These are phyloP conservation scores for Aptenodytes patagonicus DNA, from an alignment of 2,113 vertebrate genomes.

Conservation along the genomic window DNA sequence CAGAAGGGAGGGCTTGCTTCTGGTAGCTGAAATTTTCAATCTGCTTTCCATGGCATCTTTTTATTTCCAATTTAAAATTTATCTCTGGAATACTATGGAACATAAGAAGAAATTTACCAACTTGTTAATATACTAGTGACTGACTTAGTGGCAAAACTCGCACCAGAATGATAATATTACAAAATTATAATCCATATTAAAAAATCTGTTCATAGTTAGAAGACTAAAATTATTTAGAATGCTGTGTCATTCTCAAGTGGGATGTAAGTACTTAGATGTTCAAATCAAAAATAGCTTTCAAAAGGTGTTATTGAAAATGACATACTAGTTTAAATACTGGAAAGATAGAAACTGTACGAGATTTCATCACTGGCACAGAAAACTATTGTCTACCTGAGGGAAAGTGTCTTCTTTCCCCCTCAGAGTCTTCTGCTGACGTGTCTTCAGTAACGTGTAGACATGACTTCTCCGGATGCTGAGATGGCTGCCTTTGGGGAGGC, in stretches of 20 bases:
- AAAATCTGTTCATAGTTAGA: background rate
- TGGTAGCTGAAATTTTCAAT: background rate
- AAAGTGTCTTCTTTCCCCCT: background rate
- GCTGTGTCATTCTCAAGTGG: background rate
- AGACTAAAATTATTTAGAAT: background rate
- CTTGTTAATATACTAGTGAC: constrained; percentile 24
- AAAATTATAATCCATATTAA: background rate
- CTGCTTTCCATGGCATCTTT: background rate
- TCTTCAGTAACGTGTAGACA: constrained; percentile 45
- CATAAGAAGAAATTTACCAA: background rate
- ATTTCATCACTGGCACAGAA: background rate
- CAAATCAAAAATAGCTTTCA: background rate
- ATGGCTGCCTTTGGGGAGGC: constrained; percentile 82
- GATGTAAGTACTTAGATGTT: background rate
- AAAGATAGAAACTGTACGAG: background rate
- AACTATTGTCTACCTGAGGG: background rate
- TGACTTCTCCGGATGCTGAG: constrained; percentile 74
- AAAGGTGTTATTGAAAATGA: background rate
- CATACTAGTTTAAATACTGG: background rate
- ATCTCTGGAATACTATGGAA: background rate
- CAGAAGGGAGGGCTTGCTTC: background rate
- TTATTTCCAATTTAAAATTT: background rate
- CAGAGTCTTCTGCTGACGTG: background rate
- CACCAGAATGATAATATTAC: background rate
- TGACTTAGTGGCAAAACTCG: background rate